A percentile compares a stretch with the other conserved stretches of the same genome.
phyloP scores from a whole-genome alignment of 2,113 vertebrate species.

The Apteryx mantelli region DNA sequence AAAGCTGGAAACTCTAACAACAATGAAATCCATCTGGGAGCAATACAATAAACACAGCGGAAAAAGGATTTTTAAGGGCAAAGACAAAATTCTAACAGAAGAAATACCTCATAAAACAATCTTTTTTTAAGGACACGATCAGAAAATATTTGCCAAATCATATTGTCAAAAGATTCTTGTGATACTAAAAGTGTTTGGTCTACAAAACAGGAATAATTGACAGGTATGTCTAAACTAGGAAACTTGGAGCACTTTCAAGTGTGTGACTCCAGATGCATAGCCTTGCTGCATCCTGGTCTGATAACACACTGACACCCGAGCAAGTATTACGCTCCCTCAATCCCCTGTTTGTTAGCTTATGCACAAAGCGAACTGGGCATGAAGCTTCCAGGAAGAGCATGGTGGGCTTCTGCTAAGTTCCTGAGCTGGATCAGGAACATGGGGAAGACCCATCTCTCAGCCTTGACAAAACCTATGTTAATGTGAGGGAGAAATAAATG shows the following conservation, averaged over 20 bases:
- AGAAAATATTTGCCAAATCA: neutral
- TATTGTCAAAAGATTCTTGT: neutral
- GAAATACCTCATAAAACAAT: neutral
- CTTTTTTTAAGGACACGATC: neutral
- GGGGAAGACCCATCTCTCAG: neutral
- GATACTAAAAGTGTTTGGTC: neutral
- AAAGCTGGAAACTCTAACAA: neutral
- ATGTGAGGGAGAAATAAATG: neutral
- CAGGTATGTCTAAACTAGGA: neutral
- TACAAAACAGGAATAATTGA: neutral
- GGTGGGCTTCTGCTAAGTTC: accelerated
- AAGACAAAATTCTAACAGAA: neutral
- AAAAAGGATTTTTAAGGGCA: neutral
- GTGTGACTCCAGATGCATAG: neutral
- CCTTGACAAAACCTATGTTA: neutral
- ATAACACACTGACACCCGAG: accelerated
- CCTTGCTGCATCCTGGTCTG: neutral
- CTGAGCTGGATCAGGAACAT: neutral
- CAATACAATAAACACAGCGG: neutral
- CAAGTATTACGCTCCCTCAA: accelerated
- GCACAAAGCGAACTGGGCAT: neutral
- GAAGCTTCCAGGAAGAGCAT: neutral
- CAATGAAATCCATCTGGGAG: neutral
- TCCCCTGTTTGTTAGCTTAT: neutral
- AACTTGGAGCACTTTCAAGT: neutral